Base-by-base conservation (phyloP, 1,140 invertebrate species). In the Papilio polytes region DNA sequence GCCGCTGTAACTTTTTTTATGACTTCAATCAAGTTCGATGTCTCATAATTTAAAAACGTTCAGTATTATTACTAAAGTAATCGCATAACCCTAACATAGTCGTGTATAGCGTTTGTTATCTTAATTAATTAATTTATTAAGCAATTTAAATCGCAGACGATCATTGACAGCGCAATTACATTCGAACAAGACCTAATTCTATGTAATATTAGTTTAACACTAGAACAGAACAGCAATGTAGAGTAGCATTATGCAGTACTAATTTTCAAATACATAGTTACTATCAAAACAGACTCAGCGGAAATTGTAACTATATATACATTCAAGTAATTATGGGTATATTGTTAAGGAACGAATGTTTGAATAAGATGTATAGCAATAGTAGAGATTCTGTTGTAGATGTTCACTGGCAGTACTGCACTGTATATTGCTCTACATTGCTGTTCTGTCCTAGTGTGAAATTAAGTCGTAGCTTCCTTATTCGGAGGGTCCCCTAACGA, bases 391-490 rank as follows among this genome's bases (percentile, higher is more conserved):
- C 46, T 56, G 48, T 51, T 0, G 12, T 56, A 7, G 7, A 18
- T 1, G 53, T 8, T 56, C 18, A 4, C 1, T 20, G 1, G 53
- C n/a, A 8, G 7, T 56, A 56, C n/a, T 56, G 18, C 6, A 20
- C 7, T 56, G 7, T 1, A 0, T n/a, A 56, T n/a, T 56, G 18
- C 53, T 20, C 53, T 20, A 20, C 7, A 56, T 56, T 18, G 7
- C 18, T 56, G 9, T 56, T 56, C 53, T n/a, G n/a, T 20, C 53
- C 6, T 56, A 0, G 53, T 56, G 53, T 20, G 48, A 51, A 56
- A 56, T 18, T 56, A 56, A 56, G 8, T 51, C n/a, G 18, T 56
- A 78, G 78, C 81, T 78, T 70, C 82, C 78, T 80, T 83, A 77
- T 56, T 77, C 48, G 44, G 73, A 2, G 48, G 74, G 12, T 31